Percentiles rank a stretch among this genome's conserved stretches.
Evolutionary conservation across 2,113 vertebrate genomes (phyloP).

Genomic region (Corvus hawaiiensis): DNA sequence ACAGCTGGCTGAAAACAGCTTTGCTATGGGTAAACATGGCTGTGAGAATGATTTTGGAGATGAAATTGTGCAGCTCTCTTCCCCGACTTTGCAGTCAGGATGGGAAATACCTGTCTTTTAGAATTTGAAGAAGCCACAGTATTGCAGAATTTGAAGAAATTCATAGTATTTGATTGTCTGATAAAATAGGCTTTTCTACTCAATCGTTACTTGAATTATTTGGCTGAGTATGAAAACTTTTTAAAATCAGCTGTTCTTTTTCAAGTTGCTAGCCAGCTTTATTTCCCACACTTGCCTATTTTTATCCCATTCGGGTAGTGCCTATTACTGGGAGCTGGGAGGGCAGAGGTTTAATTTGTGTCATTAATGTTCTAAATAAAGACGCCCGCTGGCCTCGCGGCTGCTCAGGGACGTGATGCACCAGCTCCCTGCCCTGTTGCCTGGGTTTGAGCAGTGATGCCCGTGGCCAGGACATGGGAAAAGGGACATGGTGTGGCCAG

Average conservation of each 20-base stretch:
- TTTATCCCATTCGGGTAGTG: not conserved
- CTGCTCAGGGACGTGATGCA: accelerated
- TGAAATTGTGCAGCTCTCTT: not conserved
- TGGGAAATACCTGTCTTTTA: not conserved
- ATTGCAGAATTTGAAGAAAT: not conserved
- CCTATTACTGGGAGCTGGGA: not conserved
- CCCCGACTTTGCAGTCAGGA: not conserved
- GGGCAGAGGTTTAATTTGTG: not conserved
- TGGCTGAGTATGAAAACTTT: not conserved
- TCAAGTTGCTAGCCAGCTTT: not conserved
- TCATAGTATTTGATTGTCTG: not conserved
- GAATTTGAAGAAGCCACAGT: not conserved
- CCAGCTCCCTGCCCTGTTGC: accelerated
- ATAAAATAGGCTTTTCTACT: not conserved
- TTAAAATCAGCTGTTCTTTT: not conserved
- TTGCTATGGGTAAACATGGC: accelerated
- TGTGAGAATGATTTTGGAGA: not conserved
- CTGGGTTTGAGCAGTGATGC: not conserved
- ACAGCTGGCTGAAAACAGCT: not conserved
- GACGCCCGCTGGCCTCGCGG: accelerated
- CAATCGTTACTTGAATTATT: not conserved
- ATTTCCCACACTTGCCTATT: constrained; percentile 32
- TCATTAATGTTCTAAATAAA: constrained; percentile 28
- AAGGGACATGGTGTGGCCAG: accelerated
- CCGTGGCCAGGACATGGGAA: accelerated